phyloP scores from a whole-genome alignment of 2,888 invertebrate genomes.

The Agrochola litura region DNA sequence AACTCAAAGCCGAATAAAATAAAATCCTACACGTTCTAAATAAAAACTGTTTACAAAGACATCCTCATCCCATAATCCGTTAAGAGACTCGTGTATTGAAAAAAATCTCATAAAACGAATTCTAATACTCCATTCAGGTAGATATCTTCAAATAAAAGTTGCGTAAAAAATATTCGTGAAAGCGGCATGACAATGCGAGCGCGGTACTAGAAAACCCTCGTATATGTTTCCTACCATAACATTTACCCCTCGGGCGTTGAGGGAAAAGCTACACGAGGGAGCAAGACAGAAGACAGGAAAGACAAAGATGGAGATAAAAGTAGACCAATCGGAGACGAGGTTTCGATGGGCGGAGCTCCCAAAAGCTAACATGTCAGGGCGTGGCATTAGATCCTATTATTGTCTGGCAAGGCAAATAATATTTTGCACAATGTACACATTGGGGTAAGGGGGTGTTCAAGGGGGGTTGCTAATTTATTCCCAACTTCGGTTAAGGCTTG shows the following conservation, averaged over 20 bases:
- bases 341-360: constrained; percentile 81
- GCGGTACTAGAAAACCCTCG: constrained; percentile 88
- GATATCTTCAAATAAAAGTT: constrained; percentile 86
- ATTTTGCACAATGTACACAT: constrained; percentile 94
- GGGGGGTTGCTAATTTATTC: constrained; percentile 89
- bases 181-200: constrained; percentile 85
- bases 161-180: constrained; percentile 87
- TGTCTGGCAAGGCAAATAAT: constrained; percentile 93
- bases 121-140: constrained; percentile 89
- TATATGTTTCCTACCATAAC: constrained; percentile 91
- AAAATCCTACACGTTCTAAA: constrained; percentile 55
- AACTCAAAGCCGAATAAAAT: constrained; percentile 40
- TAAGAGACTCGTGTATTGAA: constrained; percentile 79
- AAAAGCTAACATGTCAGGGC: constrained; percentile 91
- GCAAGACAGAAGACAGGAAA: constrained; percentile 63
- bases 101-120: constrained; percentile 89
- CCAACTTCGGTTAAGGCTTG: constrained; percentile 90
- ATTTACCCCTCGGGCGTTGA: constrained; percentile 90
- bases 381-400: constrained; percentile 90
- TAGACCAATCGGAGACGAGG: constrained; percentile 79
- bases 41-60: constrained; percentile 66
- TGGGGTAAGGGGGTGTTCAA: constrained; percentile 85
- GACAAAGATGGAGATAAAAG: constrained; percentile 72
- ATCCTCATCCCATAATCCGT: constrained; percentile 83
- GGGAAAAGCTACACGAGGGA: constrained; percentile 87